Evolutionary conservation across 2,113 vertebrate genomes (phyloP).

Genomic region (Bujurquina vittata): DNA sequence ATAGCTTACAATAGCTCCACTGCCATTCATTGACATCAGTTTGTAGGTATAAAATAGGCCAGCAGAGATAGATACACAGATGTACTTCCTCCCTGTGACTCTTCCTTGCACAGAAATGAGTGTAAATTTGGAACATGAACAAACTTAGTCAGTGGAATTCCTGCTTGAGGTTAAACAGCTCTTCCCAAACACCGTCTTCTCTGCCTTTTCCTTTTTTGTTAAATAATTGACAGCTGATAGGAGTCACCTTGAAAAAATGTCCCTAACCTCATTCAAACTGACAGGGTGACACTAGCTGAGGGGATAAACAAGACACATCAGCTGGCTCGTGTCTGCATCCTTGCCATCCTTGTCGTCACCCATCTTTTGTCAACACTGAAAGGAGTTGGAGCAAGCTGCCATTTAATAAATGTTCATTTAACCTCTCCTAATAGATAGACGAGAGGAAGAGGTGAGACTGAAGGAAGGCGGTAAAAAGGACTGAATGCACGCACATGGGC

Average conservation of each 20-base stretch:
- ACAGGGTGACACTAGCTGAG: not conserved
- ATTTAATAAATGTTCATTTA: constrained; percentile 5
- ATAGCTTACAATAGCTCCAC: not conserved
- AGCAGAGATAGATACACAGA: not conserved
- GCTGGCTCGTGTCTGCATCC: not conserved
- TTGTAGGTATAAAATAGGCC: not conserved
- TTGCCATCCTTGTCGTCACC: not conserved
- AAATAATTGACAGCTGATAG: not conserved
- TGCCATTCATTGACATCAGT: constrained; percentile 15
- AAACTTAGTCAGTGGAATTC: not conserved
- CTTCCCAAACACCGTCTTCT: not conserved
- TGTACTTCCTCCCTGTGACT: not conserved
- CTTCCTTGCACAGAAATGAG: constrained; percentile 3
- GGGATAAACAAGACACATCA: not conserved
- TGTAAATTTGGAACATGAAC: constrained; percentile 19
- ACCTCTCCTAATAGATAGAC: not conserved
- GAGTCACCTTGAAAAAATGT: not conserved
- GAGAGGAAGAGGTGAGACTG: not conserved
- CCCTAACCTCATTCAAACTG: constrained; percentile 1
- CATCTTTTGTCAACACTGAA: not conserved
- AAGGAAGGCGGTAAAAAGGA: not conserved
- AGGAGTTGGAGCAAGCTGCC: not conserved
- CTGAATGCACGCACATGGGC: not conserved
- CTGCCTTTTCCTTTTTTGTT: not conserved
- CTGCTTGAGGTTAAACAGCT: constrained; percentile 8